Base-by-base conservation (phyloP, 2,888 invertebrate genomes). In the Eilema caniola region DNA sequence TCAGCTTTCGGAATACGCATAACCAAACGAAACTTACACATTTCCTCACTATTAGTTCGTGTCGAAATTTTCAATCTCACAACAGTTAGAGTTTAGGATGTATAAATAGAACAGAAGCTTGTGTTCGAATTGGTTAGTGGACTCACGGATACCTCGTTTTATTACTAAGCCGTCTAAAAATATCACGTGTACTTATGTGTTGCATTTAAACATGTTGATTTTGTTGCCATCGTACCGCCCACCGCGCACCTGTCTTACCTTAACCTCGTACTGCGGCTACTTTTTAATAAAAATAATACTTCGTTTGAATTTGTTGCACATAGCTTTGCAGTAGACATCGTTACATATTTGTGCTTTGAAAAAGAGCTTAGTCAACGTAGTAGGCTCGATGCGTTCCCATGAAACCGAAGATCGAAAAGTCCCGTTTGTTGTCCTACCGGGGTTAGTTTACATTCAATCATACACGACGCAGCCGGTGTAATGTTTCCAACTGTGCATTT, bases 401-500 rank as follows among this genome's bases (percentile, higher is more conserved):
- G 87, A 81, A 84, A 81, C 74, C 77, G 68, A 76, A 82, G 75
- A 81, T 76, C 62, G 71, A 81, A 76, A 78, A 79, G 69, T 78
- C 73, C 84, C 86, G 85, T 86, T 85, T 82, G 76, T 76, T 75
- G 74, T 61, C 73, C 73, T 78, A 83, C 76, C 79, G 75, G 85
- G 83, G 83, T 88, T 88, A 87, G 87, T 89, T 90, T 89, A 88
- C 89, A 90, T 89, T 88, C 87, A 90, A 89, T 90, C 88, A 86
- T 83, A 87, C 83, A 82, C 85, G 74, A 80, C 73, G 82, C 82
- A 82, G 81, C 78, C 83, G 81, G 88, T 86, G 88, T 90, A 89
- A 86, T 83, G 88, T 92, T 90, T 89, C 90, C 86, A 90, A 91
- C 91, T 92, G 92, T 95, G 94, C 94, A 94, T 93, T 95, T 88